Conservation (phyloP, 2,888 invertebrate species). For the Coleophora deauratella region DNA sequence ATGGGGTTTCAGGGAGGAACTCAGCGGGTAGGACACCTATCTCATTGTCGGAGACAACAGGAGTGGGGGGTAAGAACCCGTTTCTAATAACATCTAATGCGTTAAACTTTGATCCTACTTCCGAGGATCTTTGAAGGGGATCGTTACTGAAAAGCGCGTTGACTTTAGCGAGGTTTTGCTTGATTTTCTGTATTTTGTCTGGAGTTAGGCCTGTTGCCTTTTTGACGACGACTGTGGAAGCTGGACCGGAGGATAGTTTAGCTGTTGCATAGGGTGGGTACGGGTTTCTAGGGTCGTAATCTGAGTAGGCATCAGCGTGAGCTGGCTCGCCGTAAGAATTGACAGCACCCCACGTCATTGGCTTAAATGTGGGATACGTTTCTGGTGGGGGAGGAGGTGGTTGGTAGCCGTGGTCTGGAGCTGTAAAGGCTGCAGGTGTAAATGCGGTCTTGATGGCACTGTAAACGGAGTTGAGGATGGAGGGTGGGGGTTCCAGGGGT, state of each 20-base stretch:
- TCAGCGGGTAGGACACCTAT: slow-evolving; percentile 60
- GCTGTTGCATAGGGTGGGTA: slow-evolving; percentile 41
- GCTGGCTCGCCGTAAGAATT: slow-evolving; percentile 65
- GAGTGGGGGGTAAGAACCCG: slow-evolving; percentile 48
- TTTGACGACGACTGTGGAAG: slow-evolving; percentile 3
- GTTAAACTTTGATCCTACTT: slow-evolving; percentile 40
- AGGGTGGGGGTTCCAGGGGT: slow-evolving; percentile 52
- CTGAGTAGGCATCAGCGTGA: slow-evolving; percentile 39
- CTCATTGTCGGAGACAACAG: slow-evolving; percentile 56
- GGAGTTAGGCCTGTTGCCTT: slow-evolving; percentile 34
- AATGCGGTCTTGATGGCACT: slow-evolving; percentile 58
- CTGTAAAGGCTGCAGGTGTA: slow-evolving; percentile 9
- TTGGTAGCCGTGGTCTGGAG: slow-evolving; percentile 11
- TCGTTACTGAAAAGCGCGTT: slow-evolving; percentile 34
- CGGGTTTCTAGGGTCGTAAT: slow-evolving; percentile 44
- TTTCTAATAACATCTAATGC: slow-evolving; percentile 38
- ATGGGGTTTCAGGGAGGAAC: slow-evolving; percentile 35
- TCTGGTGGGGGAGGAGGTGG: slow-evolving; percentile 42
- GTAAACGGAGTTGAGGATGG: slow-evolving; percentile 53
- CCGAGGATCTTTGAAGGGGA: slow-evolving; percentile 46
- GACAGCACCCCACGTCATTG: slow-evolving; percentile 55
- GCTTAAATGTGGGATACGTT: slow-evolving; percentile 41
- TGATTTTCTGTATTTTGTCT: slow-evolving; percentile 61
- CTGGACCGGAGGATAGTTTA: slow-evolving; percentile 25
- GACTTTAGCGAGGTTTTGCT: slow-evolving; percentile 48